Base-by-base conservation (phyloP, 2,113 vertebrate species). In the Myrmecophaga tridactyla region DNA sequence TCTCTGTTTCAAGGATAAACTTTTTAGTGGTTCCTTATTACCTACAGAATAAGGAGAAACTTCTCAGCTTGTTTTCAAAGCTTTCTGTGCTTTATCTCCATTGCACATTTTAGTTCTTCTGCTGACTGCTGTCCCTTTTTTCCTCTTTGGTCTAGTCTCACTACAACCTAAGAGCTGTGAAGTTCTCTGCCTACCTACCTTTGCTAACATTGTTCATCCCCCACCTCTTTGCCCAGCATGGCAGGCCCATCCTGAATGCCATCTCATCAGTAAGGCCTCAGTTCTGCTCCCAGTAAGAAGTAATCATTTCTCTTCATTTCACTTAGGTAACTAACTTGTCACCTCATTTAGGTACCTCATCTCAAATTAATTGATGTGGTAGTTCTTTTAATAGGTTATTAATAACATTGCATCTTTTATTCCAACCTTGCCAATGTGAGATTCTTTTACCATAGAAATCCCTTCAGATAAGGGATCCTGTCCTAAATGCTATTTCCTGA, bases 361-460 rank as follows among this genome's bases (percentile, higher is more conserved):
- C 13, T 46, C 29, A n/a, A 39, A 73, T 77, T 82, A 75, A n/a
- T 70, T 80, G 21, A 3, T 89, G 7, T 85, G 43, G 11, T 73
- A 48, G 39, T 89, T 60, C 81, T 72, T 77, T 89, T 58, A 82
- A 27, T 92, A 77, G 48, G 56, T 39, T 27, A 81, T 90, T 87
- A 34, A 95, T 90, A 92, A 58, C 72, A 62, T 5, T 60, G 15
- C 81, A 89, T 9, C 12, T 65, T 69, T 91, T 21, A n/a, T 27
- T 4, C 17, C 17, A 85, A 23, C 5, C 12, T 80, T 72, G 27
- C 25, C 70, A 14, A 7, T 27, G 27, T 25, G 69, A 77, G 51
- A 46, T 14, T 94, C 43, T 58, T 46, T 17, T 83, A 53, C 11
- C 12, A 5, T 13, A 67, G 62, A 72, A 58, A 46, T n/a, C 78